Conservation (phyloP, 2,113 vertebrate species). For the Gambusia holbrooki region DNA sequence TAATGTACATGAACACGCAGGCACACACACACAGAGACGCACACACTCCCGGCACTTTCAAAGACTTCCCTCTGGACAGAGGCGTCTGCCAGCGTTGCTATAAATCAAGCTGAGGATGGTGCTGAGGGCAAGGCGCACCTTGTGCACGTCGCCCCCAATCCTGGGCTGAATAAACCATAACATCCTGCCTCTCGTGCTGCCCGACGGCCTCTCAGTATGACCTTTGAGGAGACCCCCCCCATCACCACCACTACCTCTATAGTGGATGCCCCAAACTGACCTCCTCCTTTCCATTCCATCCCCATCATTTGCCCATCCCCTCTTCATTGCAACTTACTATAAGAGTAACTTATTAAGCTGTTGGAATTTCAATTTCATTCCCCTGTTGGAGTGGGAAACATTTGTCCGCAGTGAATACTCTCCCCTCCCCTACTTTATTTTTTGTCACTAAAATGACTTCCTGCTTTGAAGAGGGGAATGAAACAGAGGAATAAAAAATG, state of each 20-base stretch:
- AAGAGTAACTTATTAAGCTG: slow-evolving; percentile 22
- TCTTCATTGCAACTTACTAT: slow-evolving; percentile 16
- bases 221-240: slow-evolving; percentile 59
- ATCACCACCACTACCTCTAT: not conserved
- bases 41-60: slow-evolving; percentile 70
- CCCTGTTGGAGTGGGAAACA: slow-evolving; percentile 19
- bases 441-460: slow-evolving; percentile 87
- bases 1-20: slow-evolving; percentile 27
- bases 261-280: slow-evolving; percentile 24
- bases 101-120: slow-evolving; percentile 83
- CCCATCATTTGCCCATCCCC: slow-evolving; percentile 35
- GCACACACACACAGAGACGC: slow-evolving; percentile 12
- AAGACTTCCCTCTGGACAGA: slow-evolving; percentile 85
- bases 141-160: slow-evolving; percentile 83
- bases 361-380: slow-evolving; percentile 34
- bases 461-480: slow-evolving; percentile 79
- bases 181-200: slow-evolving; percentile 87
- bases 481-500: slow-evolving; percentile 16
- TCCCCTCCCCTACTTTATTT: slow-evolving; percentile 65
- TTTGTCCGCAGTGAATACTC: slow-evolving; percentile 47
- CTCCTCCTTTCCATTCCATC: slow-evolving; percentile 45
- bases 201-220: slow-evolving; percentile 71
- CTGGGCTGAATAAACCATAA: slow-evolving; percentile 88
- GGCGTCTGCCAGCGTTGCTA: slow-evolving; percentile 81
- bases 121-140: slow-evolving; percentile 87